A percentile compares a stretch with the other conserved stretches of the same genome.
Conservation (phyloP, 2,113 vertebrate species). For the Saimiri boliviensis region DNA sequence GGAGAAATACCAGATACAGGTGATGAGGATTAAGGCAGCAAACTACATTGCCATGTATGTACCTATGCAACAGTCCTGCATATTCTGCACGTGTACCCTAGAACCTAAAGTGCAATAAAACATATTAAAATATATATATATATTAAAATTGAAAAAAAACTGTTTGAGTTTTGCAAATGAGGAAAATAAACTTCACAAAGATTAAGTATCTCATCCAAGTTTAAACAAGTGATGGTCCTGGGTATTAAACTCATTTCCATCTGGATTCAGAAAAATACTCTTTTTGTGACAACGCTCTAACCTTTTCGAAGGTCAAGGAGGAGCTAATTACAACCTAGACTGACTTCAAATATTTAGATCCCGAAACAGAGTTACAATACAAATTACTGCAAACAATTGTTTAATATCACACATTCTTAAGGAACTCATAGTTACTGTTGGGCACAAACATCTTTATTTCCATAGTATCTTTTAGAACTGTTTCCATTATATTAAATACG, state of each 20-base stretch:
- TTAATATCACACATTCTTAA: neutral
- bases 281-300: neutral
- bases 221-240: neutral
- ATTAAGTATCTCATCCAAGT: neutral
- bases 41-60: no score
- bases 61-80: no score
- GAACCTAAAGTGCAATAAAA: no score
- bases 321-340: neutral
- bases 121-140: no score
- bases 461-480: neutral
- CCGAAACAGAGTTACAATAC: constrained; percentile 15
- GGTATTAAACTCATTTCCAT: constrained; percentile 1
- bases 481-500: neutral
- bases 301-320: constrained; percentile 19
- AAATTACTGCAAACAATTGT: constrained; percentile 10
- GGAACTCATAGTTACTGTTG: neutral
- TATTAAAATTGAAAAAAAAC: neutral
- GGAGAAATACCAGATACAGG: no score
- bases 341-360: constrained; percentile 11
- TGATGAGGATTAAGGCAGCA: no score
- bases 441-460: neutral
- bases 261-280: constrained; percentile 17
- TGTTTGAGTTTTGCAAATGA: constrained; percentile 27
- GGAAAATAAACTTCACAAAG: constrained; percentile 9
- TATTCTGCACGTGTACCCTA: no score